A percentile compares a stretch with the other conserved stretches of the same genome.
Conservation (phyloP, 2,888 invertebrate species). For the Eustalomyia histrio region DNA sequence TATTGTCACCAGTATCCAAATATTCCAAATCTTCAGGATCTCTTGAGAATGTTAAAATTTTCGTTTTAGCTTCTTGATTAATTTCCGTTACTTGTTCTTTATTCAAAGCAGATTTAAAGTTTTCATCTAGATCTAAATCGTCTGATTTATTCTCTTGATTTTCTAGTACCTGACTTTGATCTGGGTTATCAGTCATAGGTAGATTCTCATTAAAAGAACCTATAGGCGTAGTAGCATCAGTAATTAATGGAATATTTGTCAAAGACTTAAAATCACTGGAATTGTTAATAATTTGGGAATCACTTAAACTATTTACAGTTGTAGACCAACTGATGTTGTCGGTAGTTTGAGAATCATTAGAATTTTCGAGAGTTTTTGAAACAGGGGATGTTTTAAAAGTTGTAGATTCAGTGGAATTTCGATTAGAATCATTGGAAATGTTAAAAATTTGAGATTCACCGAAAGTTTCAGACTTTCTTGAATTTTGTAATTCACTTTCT, state of each 20-base stretch:
- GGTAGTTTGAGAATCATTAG: not conserved
- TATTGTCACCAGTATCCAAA: constrained; percentile 68
- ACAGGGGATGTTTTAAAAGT: no score
- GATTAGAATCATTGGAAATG: not conserved
- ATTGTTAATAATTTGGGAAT: not conserved
- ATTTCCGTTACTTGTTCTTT: not conserved
- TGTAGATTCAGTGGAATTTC: no score
- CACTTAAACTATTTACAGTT: not conserved
- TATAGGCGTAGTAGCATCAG: not conserved
- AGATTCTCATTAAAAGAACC: not conserved
- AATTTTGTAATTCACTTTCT: not conserved
- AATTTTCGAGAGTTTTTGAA: no score
- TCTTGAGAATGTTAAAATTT: constrained; percentile 41
- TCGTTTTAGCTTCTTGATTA: constrained; percentile 14
- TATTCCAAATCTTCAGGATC: constrained; percentile 65
- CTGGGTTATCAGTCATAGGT: not conserved
- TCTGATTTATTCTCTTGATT: not conserved
- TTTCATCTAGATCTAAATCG: not conserved
- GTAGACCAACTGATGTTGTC: not conserved
- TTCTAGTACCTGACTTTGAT: not conserved
- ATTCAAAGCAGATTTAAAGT: not conserved
- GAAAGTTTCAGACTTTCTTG: not conserved
- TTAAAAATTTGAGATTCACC: not conserved
- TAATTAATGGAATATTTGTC: not conserved
- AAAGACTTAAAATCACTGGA: not conserved